Evolutionary conservation across 2,797 vertebrate genomes (phyloP).

Genomic region (Ambastaia sidthimunki): DNA sequence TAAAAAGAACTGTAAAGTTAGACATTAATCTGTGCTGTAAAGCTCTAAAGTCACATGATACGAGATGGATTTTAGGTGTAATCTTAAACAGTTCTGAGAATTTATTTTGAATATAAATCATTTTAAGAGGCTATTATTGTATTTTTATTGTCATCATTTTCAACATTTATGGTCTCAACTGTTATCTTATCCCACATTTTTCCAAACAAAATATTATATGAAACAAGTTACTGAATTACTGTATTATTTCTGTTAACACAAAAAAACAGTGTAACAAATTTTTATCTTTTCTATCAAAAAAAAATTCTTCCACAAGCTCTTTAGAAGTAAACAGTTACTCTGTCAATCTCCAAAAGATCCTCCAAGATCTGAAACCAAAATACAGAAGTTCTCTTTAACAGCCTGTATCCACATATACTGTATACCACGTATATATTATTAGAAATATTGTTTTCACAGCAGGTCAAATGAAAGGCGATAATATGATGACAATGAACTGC

Average conservation of each 20-base stretch:
- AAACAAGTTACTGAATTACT: slow-evolving; percentile 26
- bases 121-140: background rate
- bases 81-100: background rate
- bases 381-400: background rate
- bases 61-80: background rate
- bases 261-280: background rate
- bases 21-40: background rate
- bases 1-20: too few species aligned
- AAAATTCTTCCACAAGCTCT: slow-evolving; percentile 21
- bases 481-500: too few species aligned
- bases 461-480: too few species aligned
- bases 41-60: background rate
- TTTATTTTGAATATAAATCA: background rate
- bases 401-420: too few species aligned
- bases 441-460: too few species aligned
- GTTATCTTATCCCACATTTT: slow-evolving; percentile 45
- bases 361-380: slow-evolving; percentile 81
- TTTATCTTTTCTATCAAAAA: slow-evolving; percentile 10
- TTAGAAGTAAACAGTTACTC: slow-evolving; percentile 90
- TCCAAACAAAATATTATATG: slow-evolving; percentile 77
- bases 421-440: too few species aligned
- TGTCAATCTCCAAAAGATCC: slow-evolving; percentile 87
- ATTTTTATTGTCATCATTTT: background rate
- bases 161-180: background rate
- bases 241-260: background rate